phyloP scores from a whole-genome alignment of 2,888 invertebrate genomes.

The Torymus auratus region DNA sequence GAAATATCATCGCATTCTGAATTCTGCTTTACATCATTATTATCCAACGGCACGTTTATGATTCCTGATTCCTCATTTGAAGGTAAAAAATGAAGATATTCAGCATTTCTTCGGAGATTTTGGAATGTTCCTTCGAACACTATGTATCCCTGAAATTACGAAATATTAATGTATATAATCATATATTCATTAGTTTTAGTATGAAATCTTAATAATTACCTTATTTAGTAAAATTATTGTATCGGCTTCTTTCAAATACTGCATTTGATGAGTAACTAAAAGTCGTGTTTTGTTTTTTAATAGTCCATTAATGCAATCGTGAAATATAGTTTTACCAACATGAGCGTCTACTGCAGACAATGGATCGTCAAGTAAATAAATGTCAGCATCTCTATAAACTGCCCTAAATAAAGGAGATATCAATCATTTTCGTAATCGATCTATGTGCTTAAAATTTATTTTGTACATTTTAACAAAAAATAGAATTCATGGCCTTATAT shows the following conservation, averaged over 20 bases:
- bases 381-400: conserved; percentile 86
- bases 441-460: too few relatives aligned
- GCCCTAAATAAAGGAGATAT: conserved; percentile 76
- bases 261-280: conserved; percentile 86
- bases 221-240: conserved; percentile 68
- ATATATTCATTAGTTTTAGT: too few relatives aligned
- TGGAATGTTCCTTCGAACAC: conserved; percentile 80
- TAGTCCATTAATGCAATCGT: conserved; percentile 83
- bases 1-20: not conserved
- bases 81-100: conserved; percentile 1
- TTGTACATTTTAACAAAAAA: too few relatives aligned
- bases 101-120: conserved; percentile 79
- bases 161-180: too few relatives aligned
- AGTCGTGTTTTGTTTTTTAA: conserved; percentile 84
- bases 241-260: conserved; percentile 79
- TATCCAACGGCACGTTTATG: too few relatives aligned
- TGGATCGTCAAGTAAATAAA: conserved; percentile 89
- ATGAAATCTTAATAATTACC: conserved; percentile 57
- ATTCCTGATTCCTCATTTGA: not conserved
- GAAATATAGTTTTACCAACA: conserved; percentile 85
- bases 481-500: too few relatives aligned
- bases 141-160: conserved; percentile 79
- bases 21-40: too few relatives aligned
- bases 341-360: conserved; percentile 88
- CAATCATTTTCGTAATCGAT: too few relatives aligned